Percentiles rank a stretch among this genome's conserved stretches.
phyloP scores from a whole-genome alignment of 1,140 invertebrate species.

The Batillaria attramentaria region DNA sequence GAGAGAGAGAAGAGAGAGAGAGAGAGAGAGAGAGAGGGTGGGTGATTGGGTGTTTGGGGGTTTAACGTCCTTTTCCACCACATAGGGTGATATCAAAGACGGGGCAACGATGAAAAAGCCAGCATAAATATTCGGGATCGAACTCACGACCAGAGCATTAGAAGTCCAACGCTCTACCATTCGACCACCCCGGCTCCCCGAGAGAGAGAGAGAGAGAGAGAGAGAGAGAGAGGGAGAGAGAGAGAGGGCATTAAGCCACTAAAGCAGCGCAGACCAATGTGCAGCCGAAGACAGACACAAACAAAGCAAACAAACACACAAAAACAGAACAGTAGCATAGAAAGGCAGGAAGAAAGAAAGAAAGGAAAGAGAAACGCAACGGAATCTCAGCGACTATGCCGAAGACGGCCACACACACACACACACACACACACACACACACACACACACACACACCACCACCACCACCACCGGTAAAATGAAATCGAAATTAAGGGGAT shows the following conservation, averaged over 20 bases:
- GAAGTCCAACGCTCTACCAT: too few species aligned
- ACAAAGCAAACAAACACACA: not conserved
- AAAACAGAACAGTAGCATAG: not conserved
- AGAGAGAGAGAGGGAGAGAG: conserved; percentile 1
- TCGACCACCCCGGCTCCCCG: too few species aligned
- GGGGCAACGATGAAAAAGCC: too few species aligned
- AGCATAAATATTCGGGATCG: too few species aligned
- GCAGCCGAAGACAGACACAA: not conserved
- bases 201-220: not conserved
- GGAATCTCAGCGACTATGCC: not conserved
- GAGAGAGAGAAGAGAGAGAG: not conserved
- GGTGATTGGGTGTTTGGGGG: not conserved
- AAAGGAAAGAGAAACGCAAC: not conserved
- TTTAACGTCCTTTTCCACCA: too few species aligned
- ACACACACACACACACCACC: not conserved
- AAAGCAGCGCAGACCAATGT: not conserved
- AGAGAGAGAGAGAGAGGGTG: not conserved
- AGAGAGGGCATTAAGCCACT: not conserved
- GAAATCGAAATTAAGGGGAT: not conserved
- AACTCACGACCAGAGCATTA: too few species aligned
- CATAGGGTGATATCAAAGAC: too few species aligned
- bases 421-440: not conserved
- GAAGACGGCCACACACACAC: not conserved
- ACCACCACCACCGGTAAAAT: not conserved
- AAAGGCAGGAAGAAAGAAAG: too few species aligned